phyloP scores from a whole-genome alignment of 2,113 vertebrate species.

The Cavia aperea region DNA sequence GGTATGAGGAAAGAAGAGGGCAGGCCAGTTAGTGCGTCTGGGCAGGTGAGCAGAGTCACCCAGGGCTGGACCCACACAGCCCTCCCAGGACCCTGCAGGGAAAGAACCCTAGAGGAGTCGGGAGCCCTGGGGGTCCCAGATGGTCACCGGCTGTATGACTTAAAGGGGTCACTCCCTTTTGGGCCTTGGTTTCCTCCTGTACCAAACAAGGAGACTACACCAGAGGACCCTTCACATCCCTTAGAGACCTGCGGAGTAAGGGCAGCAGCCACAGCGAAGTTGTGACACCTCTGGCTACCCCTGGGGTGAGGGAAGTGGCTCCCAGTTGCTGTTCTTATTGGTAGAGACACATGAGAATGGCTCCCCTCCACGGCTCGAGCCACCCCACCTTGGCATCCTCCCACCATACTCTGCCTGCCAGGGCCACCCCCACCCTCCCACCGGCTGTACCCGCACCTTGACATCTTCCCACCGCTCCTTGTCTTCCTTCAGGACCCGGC shows the following conservation, averaged over 20 bases:
- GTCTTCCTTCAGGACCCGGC: conserved; percentile 94
- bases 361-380: neutral
- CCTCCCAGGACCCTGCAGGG: accelerated
- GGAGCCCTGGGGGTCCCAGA: neutral
- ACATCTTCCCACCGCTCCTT: conserved; percentile 96
- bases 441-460: conserved; percentile 80
- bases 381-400: neutral
- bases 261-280: neutral
- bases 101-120: neutral
- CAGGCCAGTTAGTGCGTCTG: accelerated
- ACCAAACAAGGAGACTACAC: neutral
- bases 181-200: neutral
- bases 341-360: neutral
- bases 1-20: neutral
- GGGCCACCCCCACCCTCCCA: neutral
- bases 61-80: neutral
- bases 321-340: neutral
- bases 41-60: neutral
- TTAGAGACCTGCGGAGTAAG: neutral
- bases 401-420: neutral
- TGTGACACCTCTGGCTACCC: neutral
- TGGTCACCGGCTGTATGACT: neutral
- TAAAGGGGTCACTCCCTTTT: no score
- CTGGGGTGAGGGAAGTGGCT: no score
- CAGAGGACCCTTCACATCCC: no score